These are phyloP conservation scores for Polydrusus tereticollis DNA, from an alignment of 2,888 invertebrate species.

Conservation along the genomic window DNA sequence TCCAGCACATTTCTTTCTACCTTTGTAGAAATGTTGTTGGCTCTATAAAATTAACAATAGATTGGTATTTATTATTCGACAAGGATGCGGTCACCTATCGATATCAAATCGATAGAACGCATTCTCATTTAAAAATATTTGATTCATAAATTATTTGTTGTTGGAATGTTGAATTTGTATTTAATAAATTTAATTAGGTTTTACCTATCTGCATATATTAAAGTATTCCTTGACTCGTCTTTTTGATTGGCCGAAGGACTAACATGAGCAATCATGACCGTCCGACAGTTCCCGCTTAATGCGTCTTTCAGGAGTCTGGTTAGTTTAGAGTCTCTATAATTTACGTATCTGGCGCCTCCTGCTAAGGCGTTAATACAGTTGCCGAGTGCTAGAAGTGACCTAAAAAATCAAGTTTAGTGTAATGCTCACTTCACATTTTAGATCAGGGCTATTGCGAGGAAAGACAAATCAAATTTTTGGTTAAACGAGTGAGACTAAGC, in stretches of 20 bases:
- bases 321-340: slow-evolving; percentile 87
- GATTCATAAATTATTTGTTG: too few species aligned
- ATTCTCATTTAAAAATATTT: too few species aligned
- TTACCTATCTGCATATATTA: slow-evolving; percentile 89
- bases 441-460: too few species aligned
- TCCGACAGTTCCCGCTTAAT: slow-evolving; percentile 89
- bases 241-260: slow-evolving; percentile 85
- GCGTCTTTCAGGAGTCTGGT: slow-evolving; percentile 91
- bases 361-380: slow-evolving; percentile 97
- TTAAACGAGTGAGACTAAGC: too few species aligned
- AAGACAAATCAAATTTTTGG: too few species aligned
- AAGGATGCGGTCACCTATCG: too few species aligned
- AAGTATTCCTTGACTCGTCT: slow-evolving; percentile 92
- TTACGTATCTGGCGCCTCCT: slow-evolving; percentile 81
- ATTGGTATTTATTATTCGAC: too few species aligned
- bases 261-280: slow-evolving; percentile 97
- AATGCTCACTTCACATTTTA: too few species aligned
- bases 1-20: slow-evolving; percentile 72
- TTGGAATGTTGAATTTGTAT: too few species aligned
- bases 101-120: too few species aligned
- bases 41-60: slow-evolving; percentile 65
- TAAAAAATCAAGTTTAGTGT: slow-evolving; percentile 10
- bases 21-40: slow-evolving; percentile 92
- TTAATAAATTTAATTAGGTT: not conserved
- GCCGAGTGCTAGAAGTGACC: slow-evolving; percentile 73